Evolutionary conservation across 1,140 invertebrate species (phyloP).

Genomic region (Heliothis subflexa): DNA sequence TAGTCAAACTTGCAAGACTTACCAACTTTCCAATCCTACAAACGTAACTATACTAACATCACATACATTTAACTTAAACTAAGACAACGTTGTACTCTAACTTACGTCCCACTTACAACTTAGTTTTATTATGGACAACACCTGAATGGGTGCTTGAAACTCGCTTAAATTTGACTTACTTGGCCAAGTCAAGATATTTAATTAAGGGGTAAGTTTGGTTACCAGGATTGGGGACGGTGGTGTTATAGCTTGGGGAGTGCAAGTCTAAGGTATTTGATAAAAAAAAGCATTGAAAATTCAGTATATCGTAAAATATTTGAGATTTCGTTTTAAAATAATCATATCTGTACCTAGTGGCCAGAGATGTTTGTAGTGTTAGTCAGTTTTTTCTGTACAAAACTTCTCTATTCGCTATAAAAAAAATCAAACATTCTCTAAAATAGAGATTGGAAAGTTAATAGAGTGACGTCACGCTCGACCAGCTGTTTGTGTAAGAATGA

Average conservation of each 20-base stretch:
- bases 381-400: too few relatives aligned
- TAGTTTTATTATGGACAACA: conserved; percentile 44
- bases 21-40: too few relatives aligned
- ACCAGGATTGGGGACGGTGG: neutral
- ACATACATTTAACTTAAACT: conserved; percentile 17
- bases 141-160: conserved; percentile 47
- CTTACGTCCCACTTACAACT: conserved; percentile 35
- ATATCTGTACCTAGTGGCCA: too few relatives aligned
- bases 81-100: conserved; percentile 36
- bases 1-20: too few relatives aligned
- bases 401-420: too few relatives aligned
- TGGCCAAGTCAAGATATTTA: conserved; percentile 38
- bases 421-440: too few relatives aligned
- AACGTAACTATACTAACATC: neutral
- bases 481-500: too few relatives aligned
- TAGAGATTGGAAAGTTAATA: too few relatives aligned
- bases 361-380: too few relatives aligned
- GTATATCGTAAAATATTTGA: too few relatives aligned
- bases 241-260: neutral
- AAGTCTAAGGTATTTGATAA: neutral
- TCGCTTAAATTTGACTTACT: conserved; percentile 41
- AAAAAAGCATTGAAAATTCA: neutral
- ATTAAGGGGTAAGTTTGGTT: conserved; percentile 19
- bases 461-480: too few relatives aligned
- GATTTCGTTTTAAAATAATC: too few relatives aligned